phyloP scores from a whole-genome alignment of 2,888 invertebrate species.

The Ennomos fuscantarius region DNA sequence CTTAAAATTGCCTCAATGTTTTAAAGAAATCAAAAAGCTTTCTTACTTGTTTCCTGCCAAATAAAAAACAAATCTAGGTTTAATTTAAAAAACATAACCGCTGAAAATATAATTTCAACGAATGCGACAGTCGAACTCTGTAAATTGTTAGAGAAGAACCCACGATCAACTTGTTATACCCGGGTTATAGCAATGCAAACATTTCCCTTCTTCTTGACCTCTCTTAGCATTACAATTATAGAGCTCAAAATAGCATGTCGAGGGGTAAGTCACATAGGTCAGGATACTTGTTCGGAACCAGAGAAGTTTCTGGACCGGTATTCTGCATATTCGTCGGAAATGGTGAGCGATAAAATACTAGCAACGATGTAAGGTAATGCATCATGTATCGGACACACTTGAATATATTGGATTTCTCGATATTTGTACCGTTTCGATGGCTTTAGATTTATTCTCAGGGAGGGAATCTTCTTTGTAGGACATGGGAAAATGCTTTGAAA shows the following conservation, averaged over 20 bases:
- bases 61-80: conserved; percentile 40
- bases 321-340: conserved; percentile 56
- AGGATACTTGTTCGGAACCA: conserved; percentile 43
- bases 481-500: conserved; percentile 6
- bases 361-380: conserved; percentile 50
- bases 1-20: conserved; percentile 5
- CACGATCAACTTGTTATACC: conserved; percentile 53
- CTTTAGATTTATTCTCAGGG: conserved; percentile 13
- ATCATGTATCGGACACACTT: conserved; percentile 50
- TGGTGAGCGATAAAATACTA: conserved; percentile 51
- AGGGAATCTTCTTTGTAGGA: neutral
- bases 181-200: no score
- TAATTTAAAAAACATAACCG: conserved; percentile 40
- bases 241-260: conserved; percentile 23
- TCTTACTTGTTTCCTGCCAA: conserved; percentile 24
- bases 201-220: conserved; percentile 20
- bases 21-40: conserved; percentile 26
- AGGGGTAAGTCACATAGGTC: conserved; percentile 17
- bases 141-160: conserved; percentile 50
- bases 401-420: conserved; percentile 31
- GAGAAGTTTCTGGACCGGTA: conserved; percentile 53
- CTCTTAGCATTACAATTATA: conserved; percentile 2
- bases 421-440: conserved; percentile 11
- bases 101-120: conserved; percentile 51
- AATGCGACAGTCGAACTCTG: conserved; percentile 55